Percentiles rank a stretch among this genome's conserved stretches.
These are phyloP conservation scores for Ammospiza nelsoni DNA, from an alignment of 2,113 vertebrate species.

Conservation along the genomic window DNA sequence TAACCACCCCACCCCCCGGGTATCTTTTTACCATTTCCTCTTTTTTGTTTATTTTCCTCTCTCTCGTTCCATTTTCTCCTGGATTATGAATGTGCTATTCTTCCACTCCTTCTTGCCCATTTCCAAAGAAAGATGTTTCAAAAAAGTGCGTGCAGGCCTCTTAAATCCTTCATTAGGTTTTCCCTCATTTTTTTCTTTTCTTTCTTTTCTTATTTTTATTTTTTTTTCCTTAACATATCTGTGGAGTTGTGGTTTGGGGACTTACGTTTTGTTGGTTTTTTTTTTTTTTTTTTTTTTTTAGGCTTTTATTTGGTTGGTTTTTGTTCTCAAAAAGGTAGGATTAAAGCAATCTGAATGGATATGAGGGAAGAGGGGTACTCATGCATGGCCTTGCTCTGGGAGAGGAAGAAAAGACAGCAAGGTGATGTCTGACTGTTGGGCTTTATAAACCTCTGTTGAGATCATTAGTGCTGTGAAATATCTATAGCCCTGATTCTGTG, in stretches of 20 bases:
- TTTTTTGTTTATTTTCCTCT: not conserved
- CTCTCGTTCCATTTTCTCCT: not conserved
- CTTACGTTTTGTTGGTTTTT: not conserved
- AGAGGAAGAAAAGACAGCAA: not conserved
- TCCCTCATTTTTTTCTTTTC: accelerated
- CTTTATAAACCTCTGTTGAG: not conserved
- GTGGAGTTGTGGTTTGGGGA: not conserved
- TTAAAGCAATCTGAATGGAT: not conserved
- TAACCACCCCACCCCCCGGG: not conserved
- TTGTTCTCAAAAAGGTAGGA: not conserved
- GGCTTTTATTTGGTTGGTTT: not conserved
- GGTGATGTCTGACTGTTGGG: accelerated
- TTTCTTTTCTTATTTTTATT: not conserved
- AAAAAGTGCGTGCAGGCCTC: not conserved
- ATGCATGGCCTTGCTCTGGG: not conserved
- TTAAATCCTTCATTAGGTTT: not conserved
- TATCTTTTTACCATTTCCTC: not conserved
- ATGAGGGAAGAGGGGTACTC: not conserved
- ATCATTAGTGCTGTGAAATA: accelerated
- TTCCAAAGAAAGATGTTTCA: not conserved
- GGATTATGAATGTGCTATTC: not conserved
- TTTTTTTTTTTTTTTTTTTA: not conserved
- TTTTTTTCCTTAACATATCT: not conserved
- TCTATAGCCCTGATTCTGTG: not conserved
- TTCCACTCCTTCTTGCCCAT: not conserved